Conservation (phyloP, 2,113 vertebrate species). For the Pomatorhinus ruficollis region DNA sequence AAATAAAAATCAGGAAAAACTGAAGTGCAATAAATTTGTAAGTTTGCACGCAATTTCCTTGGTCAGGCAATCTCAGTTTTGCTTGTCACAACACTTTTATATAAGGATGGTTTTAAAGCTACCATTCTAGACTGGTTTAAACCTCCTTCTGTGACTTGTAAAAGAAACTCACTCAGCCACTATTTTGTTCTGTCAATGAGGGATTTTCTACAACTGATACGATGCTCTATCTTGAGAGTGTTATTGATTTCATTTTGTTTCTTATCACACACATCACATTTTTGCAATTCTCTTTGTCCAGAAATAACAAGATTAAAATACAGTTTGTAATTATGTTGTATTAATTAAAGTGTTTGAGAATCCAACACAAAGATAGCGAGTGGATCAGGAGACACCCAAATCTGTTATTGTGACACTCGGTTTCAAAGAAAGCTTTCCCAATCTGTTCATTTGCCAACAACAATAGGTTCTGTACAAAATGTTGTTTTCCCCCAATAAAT, state of each 20-base stretch:
- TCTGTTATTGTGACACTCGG: not conserved
- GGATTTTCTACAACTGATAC: not conserved
- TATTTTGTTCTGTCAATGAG: not conserved
- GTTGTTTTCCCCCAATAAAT: not conserved
- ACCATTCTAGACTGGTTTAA: not conserved
- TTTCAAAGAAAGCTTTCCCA: constrained; percentile 6
- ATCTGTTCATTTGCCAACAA: constrained; percentile 17
- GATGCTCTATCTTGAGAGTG: not conserved
- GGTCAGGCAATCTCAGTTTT: constrained; percentile 13
- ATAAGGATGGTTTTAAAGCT: not conserved
- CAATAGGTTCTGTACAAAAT: constrained; percentile 10
- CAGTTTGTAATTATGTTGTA: constrained; percentile 2
- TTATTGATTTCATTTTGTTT: not conserved
- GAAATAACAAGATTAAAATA: constrained; percentile 36
- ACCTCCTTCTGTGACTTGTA: not conserved
- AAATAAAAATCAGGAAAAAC: constrained; percentile 14
- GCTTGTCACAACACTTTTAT: not conserved
- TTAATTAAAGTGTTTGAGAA: not conserved
- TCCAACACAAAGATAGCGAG: not conserved
- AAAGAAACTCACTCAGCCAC: not conserved
- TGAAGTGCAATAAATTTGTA: not conserved
- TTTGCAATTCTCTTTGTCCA: constrained; percentile 21
- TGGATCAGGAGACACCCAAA: constrained; percentile 17
- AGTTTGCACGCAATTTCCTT: not conserved
- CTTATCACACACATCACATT: not conserved